A percentile compares a stretch with the other conserved stretches of the same genome.
Evolutionary conservation across 2,888 invertebrate genomes (phyloP).

Genomic region (Chaetoderma sp.): DNA sequence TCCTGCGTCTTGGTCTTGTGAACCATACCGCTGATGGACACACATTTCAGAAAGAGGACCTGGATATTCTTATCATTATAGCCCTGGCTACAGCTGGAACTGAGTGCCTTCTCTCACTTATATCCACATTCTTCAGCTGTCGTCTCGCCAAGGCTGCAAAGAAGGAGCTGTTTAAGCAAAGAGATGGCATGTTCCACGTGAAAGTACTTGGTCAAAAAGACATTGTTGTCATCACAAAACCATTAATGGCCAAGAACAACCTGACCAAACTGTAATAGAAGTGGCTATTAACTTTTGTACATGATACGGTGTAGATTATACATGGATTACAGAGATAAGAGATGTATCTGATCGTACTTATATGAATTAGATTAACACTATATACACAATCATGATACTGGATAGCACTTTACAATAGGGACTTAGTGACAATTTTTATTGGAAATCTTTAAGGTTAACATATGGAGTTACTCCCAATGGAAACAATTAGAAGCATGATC

Average conservation of each 20-base stretch:
- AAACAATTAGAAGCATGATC: no score
- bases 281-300: constrained; percentile 11
- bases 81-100: constrained; percentile 63
- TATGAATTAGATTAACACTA: no score
- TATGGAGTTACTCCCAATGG: no score
- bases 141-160: constrained; percentile 67
- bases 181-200: constrained; percentile 68
- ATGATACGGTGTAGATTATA: no score
- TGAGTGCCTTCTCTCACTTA: constrained; percentile 66
- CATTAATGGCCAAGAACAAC: constrained; percentile 44
- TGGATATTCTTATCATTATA: constrained; percentile 65
- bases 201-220: constrained; percentile 69
- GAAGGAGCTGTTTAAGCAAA: constrained; percentile 64
- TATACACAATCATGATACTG: no score
- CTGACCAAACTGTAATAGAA: constrained; percentile 39
- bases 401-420: no score
- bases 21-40: constrained; percentile 69
- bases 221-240: constrained; percentile 65
- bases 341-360: no score
- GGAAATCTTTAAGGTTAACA: no score
- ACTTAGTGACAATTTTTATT: no score
- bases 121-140: constrained; percentile 66
- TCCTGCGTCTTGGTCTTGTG: constrained; percentile 69
- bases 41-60: constrained; percentile 68
- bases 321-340: no score